Evolutionary conservation across 2,113 vertebrate species (phyloP), one percentile per base, ranked within the genome.

Genomic region (Butastur rufipennis): DNA sequence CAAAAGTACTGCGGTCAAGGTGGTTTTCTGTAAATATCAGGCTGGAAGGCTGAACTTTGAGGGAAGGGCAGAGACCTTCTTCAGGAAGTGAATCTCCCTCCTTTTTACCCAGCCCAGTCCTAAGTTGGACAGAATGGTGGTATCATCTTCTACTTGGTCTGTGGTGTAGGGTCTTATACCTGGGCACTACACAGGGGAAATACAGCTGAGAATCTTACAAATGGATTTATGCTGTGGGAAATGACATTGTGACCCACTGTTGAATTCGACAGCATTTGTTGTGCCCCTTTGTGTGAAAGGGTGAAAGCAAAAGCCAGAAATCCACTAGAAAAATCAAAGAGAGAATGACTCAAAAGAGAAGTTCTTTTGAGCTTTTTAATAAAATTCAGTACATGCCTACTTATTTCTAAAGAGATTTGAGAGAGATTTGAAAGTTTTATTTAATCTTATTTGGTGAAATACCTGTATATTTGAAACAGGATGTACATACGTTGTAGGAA

Each of bases 371-470:
- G 82, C 40, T 95, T 96, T 83, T 81, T 81, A 96, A 94, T 82
- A 84, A 71, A 92, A 93, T 94, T 95, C 47, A 95, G 72, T 77
- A 58, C 9, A 11, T 91, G 65, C 43, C 21, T 90, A 20, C 74
- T 91, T 92, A 81, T 77, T 93, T 95, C 95, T 94, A 74, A 96
- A 83, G 36, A 72, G 62, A 94, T 92, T 81, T 95, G 81, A 95
- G 72, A 80, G n/a, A 95, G 27, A 63, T 87, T 82, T 90, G 62
- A 61, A 96, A 88, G 65, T 81, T 81, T 94, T 81, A 62, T 58
- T 91, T 91, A 65, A 70, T 92, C 85, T 66, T 84, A 62, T 68
- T 96, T 93, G 91, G 16, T 82, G 67, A 92, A 71, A 62, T 95
- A 93, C 78, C 47, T 96, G 86, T 94, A 34, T 96, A 72, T 86